Evolutionary conservation across 2,797 vertebrate genomes (phyloP).

Genomic region (Decapterus maruadsi): DNA sequence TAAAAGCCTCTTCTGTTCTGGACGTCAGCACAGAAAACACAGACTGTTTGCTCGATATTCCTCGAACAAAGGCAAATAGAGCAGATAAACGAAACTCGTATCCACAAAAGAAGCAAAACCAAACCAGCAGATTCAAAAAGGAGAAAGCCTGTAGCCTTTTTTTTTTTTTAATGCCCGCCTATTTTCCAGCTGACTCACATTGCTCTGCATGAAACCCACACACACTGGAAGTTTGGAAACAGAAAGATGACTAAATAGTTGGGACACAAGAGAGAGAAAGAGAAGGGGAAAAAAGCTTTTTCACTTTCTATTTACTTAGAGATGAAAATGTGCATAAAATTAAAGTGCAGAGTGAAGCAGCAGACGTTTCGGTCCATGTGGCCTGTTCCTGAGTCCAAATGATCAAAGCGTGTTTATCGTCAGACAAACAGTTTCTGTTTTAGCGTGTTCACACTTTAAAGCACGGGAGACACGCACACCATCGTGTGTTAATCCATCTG

Average conservation of each 20-base stretch:
- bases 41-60: slow-evolving; percentile 22
- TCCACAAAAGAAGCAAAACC: slow-evolving; percentile 33
- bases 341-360: slow-evolving; percentile 24
- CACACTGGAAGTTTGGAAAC: slow-evolving; percentile 39
- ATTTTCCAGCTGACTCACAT: slow-evolving; percentile 52
- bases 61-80: slow-evolving; percentile 4
- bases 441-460: slow-evolving; percentile 28
- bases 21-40: slow-evolving; percentile 10
- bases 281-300: not conserved
- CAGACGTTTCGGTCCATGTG: not conserved
- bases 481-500: slow-evolving; percentile 32
- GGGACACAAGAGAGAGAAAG: not conserved
- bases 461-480: slow-evolving; percentile 6
- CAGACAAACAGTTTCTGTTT: slow-evolving; percentile 28
- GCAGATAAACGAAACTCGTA: slow-evolving; percentile 16
- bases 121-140: slow-evolving; percentile 8
- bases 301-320: slow-evolving; percentile 34
- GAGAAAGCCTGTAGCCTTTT: slow-evolving; percentile 2
- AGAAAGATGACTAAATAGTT: slow-evolving; percentile 38
- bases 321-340: slow-evolving; percentile 22
- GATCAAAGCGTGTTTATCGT: slow-evolving; percentile 51
- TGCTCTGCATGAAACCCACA: slow-evolving; percentile 19
- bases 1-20: slow-evolving; percentile 2
- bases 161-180: slow-evolving; percentile 12
- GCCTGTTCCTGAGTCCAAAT: slow-evolving; percentile 4